A percentile compares a stretch with the other conserved stretches of the same genome.
Conservation (phyloP, 1,140 invertebrate species). For the Oncopodura yosiiana region DNA sequence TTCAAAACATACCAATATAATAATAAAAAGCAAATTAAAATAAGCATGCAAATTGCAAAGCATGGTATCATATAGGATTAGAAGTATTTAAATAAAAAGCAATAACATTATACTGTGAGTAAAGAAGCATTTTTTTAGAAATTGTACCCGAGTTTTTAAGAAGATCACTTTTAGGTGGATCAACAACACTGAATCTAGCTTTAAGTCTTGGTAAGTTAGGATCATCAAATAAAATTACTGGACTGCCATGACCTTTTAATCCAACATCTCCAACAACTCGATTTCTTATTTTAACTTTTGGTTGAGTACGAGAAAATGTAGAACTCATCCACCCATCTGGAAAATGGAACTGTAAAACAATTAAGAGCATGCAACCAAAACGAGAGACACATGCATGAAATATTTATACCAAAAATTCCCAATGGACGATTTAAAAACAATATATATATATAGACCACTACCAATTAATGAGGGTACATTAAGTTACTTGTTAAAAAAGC, state of each 20-base stretch:
- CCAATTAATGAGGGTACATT: not conserved
- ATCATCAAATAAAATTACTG: constrained; percentile 27
- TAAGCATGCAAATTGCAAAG: too few relatives aligned
- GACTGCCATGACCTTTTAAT: constrained; percentile 5
- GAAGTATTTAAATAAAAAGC: too few relatives aligned
- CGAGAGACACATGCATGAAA: constrained; percentile 7
- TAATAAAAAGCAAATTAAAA: too few relatives aligned
- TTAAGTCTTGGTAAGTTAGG: constrained; percentile 20
- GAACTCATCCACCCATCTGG: constrained; percentile 30
- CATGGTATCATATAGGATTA: too few relatives aligned
- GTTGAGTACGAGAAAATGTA: constrained; percentile 3
- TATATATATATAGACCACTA: too few relatives aligned
- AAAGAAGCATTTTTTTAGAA: too few relatives aligned
- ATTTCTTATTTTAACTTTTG: not conserved
- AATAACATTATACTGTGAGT: too few relatives aligned
- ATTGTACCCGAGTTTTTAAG: not conserved
- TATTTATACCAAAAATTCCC: too few relatives aligned
- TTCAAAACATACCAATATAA: too few relatives aligned
- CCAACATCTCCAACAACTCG: constrained; percentile 3
- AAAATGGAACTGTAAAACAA: constrained; percentile 28
- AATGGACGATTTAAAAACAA: too few relatives aligned
- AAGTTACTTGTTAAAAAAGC: not conserved
- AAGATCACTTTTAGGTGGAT: constrained; percentile 15
- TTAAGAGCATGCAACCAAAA: constrained; percentile 22
- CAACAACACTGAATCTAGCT: constrained; percentile 27